These are phyloP conservation scores for Eudyptes chrysolophus DNA, from an alignment of 2,113 vertebrate species.

Conservation along the genomic window DNA sequence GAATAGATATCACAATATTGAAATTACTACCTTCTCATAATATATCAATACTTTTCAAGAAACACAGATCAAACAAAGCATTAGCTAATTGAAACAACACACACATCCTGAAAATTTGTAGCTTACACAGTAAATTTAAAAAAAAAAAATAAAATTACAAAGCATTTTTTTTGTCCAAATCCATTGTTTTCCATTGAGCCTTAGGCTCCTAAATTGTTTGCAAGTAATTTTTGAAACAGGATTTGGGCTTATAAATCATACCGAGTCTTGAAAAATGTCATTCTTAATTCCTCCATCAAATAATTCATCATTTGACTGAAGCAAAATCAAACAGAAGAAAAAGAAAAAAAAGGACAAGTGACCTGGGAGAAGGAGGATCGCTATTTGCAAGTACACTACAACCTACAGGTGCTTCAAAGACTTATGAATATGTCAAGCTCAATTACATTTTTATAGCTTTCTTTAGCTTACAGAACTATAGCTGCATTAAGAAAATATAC, in stretches of 20 bases:
- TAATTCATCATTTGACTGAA: neutral
- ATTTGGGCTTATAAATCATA: neutral
- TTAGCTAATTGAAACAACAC: constrained; percentile 4
- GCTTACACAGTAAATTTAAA: neutral
- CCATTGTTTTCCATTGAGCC: neutral
- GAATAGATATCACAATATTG: neutral
- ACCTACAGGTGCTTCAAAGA: neutral
- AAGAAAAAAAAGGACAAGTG: neutral
- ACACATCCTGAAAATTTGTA: neutral
- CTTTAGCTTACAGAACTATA: neutral
- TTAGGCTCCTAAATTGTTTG: neutral
- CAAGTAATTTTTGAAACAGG: neutral
- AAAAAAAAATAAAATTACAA: neutral
- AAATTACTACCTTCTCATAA: neutral
- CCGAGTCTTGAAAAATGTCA: neutral
- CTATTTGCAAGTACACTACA: neutral
- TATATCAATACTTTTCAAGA: neutral
- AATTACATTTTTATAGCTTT: neutral
- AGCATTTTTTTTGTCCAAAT: neutral
- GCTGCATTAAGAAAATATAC: neutral
- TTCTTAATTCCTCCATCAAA: neutral
- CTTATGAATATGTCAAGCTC: neutral
- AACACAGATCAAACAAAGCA: neutral
- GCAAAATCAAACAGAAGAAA: neutral
- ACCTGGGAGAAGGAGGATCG: neutral